These are phyloP conservation scores for Brachionus plicatilis DNA, from an alignment of 1,140 invertebrate species.

Conservation along the genomic window DNA sequence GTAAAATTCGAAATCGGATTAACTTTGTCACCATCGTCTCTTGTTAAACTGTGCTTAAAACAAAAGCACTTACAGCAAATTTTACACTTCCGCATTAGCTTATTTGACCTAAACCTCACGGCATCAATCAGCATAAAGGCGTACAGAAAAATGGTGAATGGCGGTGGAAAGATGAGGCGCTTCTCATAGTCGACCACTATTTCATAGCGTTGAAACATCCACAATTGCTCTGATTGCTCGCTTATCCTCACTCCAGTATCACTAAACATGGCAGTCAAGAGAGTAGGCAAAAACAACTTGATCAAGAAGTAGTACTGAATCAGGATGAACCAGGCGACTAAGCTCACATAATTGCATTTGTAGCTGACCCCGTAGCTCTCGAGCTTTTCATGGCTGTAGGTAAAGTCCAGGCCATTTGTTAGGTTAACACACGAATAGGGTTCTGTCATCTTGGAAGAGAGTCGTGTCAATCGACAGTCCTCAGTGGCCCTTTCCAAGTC, in stretches of 20 bases:
- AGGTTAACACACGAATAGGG: constrained; percentile 35
- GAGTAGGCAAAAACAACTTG: constrained; percentile 56
- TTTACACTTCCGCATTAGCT: not conserved
- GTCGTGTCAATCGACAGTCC: constrained; percentile 23
- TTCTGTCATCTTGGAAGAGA: not conserved
- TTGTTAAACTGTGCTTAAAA: not conserved
- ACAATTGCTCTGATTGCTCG: constrained; percentile 49
- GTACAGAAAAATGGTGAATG: constrained; percentile 20
- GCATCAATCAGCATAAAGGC: not conserved
- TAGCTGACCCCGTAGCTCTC: not conserved
- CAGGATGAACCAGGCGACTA: constrained; percentile 53
- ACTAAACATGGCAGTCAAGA: constrained; percentile 56
- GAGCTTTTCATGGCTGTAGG: constrained; percentile 5
- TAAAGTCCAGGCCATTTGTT: constrained; percentile 19
- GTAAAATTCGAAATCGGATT: not conserved
- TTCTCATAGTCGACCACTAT: constrained; percentile 57
- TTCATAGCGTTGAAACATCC: constrained; percentile 58
- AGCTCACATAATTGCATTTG: constrained; percentile 51
- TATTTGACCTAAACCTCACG: not conserved
- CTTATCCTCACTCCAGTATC: constrained; percentile 51
- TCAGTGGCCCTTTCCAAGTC: constrained; percentile 49
- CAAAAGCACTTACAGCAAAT: not conserved
- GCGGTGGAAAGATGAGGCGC: constrained; percentile 43
- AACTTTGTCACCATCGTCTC: not conserved
- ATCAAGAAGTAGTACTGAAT: constrained; percentile 56